Evolutionary conservation across 2,888 invertebrate genomes (phyloP).

Genomic region (Uropetala carovei): DNA sequence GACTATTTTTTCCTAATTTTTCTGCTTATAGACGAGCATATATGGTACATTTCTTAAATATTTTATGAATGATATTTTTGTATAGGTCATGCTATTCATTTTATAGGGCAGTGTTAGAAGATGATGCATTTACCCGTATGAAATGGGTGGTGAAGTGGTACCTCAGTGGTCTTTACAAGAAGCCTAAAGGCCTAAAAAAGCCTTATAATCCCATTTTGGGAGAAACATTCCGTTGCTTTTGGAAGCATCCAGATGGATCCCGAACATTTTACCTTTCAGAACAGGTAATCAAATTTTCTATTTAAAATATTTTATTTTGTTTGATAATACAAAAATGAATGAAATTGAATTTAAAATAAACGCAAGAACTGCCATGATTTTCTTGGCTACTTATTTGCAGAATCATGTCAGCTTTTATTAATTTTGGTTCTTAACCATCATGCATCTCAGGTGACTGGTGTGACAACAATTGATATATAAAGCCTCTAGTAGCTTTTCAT

Average conservation of each 20-base stretch:
- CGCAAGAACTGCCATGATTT: too few species aligned
- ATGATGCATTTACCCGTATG: conserved; percentile 94
- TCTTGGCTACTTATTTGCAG: too few species aligned
- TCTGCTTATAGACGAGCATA: too few species aligned
- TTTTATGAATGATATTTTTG: background rate
- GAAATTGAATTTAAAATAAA: too few species aligned
- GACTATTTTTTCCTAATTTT: too few species aligned
- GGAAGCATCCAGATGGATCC: conserved; percentile 88
- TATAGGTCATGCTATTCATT: conserved; percentile 43
- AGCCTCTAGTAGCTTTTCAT: too few species aligned
- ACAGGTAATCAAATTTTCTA: conserved; percentile 80
- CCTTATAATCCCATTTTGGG: conserved; percentile 97
- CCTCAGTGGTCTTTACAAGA: conserved; percentile 94
- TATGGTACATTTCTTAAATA: background rate
- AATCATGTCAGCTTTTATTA: too few species aligned
- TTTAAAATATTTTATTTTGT: too few species aligned
- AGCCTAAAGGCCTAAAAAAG: conserved; percentile 96
- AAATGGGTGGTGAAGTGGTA: conserved; percentile 93
- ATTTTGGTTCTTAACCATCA: too few species aligned
- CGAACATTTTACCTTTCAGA: conserved; percentile 95
- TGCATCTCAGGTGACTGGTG: too few species aligned
- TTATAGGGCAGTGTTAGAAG: conserved; percentile 87
- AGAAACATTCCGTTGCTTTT: conserved; percentile 93
- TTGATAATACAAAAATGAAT: too few species aligned
- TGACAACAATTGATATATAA: too few species aligned